phyloP scores from a whole-genome alignment of 2,888 invertebrate species.

The Nemotelus pantherinus region DNA sequence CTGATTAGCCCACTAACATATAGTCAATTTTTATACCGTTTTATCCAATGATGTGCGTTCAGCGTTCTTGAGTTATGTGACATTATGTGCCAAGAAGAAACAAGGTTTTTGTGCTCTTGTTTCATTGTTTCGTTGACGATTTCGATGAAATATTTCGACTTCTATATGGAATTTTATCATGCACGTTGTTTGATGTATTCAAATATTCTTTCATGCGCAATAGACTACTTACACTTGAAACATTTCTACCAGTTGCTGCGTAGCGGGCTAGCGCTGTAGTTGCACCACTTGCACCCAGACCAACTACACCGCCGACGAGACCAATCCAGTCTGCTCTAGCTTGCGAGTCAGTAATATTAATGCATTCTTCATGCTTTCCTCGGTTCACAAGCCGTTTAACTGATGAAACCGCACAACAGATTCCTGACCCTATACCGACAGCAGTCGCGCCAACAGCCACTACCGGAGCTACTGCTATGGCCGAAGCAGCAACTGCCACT shows the following conservation, averaged over 20 bases:
- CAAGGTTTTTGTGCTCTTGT: too few relatives aligned
- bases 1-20: too few relatives aligned
- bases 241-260: slow-evolving; percentile 56
- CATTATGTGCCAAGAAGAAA: too few relatives aligned
- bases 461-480: slow-evolving; percentile 55
- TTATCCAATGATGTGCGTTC: too few relatives aligned
- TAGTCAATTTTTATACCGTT: too few relatives aligned
- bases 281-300: slow-evolving; percentile 56
- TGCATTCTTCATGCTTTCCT: slow-evolving; percentile 58
- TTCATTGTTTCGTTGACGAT: too few relatives aligned
- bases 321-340: slow-evolving; percentile 59
- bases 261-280: slow-evolving; percentile 55
- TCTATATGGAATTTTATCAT: too few relatives aligned
- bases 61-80: too few relatives aligned
- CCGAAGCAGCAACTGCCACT: slow-evolving; percentile 49
- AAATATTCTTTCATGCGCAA: too few relatives aligned
- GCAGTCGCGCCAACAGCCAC: slow-evolving; percentile 53
- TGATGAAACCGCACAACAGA: slow-evolving; percentile 50
- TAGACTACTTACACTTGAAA: slow-evolving; percentile 55
- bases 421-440: slow-evolving; percentile 56
- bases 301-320: slow-evolving; percentile 56
- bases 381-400: slow-evolving; percentile 55
- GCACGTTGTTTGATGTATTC: too few relatives aligned
- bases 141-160: too few relatives aligned
- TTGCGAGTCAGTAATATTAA: slow-evolving; percentile 55